phyloP scores from a whole-genome alignment of 1,140 invertebrate genomes.

The Probaryconus sp. region DNA sequence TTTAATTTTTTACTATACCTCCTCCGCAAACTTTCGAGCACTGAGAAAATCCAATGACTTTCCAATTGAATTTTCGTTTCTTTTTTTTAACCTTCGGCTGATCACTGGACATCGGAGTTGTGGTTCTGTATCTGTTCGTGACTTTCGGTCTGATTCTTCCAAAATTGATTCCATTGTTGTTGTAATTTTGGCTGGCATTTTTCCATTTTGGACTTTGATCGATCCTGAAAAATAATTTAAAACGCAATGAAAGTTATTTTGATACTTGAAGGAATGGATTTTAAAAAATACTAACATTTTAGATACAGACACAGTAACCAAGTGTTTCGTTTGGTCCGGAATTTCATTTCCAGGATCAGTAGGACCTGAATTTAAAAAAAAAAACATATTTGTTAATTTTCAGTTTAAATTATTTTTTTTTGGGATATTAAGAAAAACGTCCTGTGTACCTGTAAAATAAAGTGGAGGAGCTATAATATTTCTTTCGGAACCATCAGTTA shows the following conservation, averaged over 20 bases:
- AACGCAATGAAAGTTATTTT: too few species aligned
- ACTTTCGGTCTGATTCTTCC: constrained; percentile 40
- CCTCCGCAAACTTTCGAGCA: constrained; percentile 91
- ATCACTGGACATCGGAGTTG: constrained; percentile 78
- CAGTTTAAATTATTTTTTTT: not conserved
- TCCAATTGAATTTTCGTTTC: constrained; percentile 87
- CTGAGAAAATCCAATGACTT: constrained; percentile 85
- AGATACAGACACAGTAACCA: constrained; percentile 49
- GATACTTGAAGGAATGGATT: not conserved
- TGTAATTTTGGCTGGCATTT: constrained; percentile 20
- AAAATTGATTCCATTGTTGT: constrained; percentile 16
- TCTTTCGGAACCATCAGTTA: constrained; percentile 60
- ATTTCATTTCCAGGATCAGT: constrained; percentile 69
- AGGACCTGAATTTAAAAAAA: constrained; percentile 55
- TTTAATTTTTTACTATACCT: constrained; percentile 81
- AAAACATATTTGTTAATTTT: not conserved
- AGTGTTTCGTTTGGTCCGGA: constrained; percentile 56
- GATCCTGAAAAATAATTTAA: constrained; percentile 16
- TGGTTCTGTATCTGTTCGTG: constrained; percentile 65
- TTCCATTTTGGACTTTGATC: constrained; percentile 24
- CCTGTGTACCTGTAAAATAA: constrained; percentile 66
- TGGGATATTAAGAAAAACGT: too few species aligned
- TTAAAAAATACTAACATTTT: constrained; percentile 62
- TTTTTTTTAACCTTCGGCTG: constrained; percentile 72
- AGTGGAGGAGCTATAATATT: constrained; percentile 66